Evolutionary conservation across 2,888 invertebrate species (phyloP).

Genomic region (Morpho achilles): DNA sequence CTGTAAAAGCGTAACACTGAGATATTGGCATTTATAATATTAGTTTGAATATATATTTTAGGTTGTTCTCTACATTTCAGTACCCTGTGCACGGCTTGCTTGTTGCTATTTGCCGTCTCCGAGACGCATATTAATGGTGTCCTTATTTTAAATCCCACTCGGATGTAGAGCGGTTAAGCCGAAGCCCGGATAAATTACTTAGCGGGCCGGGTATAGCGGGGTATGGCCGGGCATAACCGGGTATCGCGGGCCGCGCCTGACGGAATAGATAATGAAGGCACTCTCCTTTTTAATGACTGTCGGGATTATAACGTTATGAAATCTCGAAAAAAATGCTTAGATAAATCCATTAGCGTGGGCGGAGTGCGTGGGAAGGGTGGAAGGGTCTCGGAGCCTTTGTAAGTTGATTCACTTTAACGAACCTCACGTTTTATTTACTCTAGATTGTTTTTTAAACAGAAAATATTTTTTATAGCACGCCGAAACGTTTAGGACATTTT

Average conservation of each 20-base stretch:
- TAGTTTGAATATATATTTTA: neutral
- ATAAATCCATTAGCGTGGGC: conserved; percentile 22
- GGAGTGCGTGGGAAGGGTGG: conserved; percentile 9
- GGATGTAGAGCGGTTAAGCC: conserved; percentile 57
- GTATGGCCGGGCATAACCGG: conserved; percentile 33
- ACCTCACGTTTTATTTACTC: conserved; percentile 1
- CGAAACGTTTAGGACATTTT: too few relatives aligned
- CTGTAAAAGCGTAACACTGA: too few relatives aligned
- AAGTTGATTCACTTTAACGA: conserved; percentile 11
- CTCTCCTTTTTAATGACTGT: conserved; percentile 19
- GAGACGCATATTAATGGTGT: conserved; percentile 62
- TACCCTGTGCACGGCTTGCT: conserved; percentile 33
- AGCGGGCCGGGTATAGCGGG: conserved; percentile 35
- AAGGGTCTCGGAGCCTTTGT: conserved; percentile 9
- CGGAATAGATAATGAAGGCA: conserved; percentile 28
- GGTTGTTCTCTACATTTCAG: conserved; percentile 4
- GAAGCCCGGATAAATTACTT: conserved; percentile 66
- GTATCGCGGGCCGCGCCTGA: conserved; percentile 27
- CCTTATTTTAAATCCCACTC: conserved; percentile 60
- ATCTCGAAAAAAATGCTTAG: conserved; percentile 20
- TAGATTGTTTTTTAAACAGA: neutral
- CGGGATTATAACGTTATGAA: conserved; percentile 22
- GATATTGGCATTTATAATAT: too few relatives aligned
- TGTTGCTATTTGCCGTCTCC: conserved; percentile 55
- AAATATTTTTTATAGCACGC: too few relatives aligned